A percentile compares a stretch with the other conserved stretches of the same genome.
Evolutionary conservation across 2,797 vertebrate species (phyloP).

Genomic region (Gymnothorax javanicus): DNA sequence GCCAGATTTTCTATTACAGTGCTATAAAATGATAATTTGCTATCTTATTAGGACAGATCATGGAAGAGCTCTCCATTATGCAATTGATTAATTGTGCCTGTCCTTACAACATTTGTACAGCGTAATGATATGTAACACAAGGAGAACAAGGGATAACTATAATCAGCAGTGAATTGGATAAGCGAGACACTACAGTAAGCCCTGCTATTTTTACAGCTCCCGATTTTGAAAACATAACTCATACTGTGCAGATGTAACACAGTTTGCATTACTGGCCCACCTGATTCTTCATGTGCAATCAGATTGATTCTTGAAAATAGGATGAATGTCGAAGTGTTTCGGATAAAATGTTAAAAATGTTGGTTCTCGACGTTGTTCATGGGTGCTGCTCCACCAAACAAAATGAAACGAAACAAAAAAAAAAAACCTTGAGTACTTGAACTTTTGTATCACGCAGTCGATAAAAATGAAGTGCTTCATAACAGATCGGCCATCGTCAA

Average conservation of each 20-base stretch:
- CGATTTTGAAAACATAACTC: background rate
- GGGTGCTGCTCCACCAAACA: background rate
- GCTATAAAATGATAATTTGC: constrained; percentile 9
- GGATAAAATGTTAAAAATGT: background rate
- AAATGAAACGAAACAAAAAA: background rate
- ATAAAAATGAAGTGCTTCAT: background rate
- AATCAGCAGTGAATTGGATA: background rate
- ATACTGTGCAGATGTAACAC: background rate
- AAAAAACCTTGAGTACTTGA: background rate
- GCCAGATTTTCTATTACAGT: background rate
- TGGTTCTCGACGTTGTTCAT: background rate
- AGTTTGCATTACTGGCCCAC: background rate
- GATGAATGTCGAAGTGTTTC: background rate
- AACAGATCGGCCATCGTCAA: background rate
- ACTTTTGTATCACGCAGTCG: background rate
- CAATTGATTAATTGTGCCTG: constrained; percentile 15
- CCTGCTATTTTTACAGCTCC: background rate
- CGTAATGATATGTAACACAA: constrained; percentile 20
- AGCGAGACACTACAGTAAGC: background rate
- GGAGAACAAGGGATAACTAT: constrained; percentile 23
- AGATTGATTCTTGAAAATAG: background rate
- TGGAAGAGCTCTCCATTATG: constrained; percentile 2
- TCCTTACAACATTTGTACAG: background rate
- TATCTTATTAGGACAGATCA: constrained; percentile 8
- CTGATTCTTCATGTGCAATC: background rate